Evolutionary conservation across 2,113 vertebrate species (phyloP).

Genomic region (Euleptes europaea): DNA sequence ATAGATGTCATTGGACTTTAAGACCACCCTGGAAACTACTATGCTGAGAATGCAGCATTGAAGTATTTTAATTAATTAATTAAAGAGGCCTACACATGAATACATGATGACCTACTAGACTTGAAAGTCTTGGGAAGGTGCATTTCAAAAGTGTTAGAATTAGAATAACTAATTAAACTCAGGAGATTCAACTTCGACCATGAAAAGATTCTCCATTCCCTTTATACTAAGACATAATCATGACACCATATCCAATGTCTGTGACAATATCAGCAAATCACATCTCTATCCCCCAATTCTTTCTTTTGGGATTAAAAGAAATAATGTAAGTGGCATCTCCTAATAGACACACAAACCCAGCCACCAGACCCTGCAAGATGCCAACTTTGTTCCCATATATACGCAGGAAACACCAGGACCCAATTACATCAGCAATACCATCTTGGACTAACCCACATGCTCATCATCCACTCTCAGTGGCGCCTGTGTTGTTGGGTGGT

Average conservation of each 20-base stretch:
- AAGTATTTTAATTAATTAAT: too few species aligned
- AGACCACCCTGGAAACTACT: too few species aligned
- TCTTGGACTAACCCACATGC: too few species aligned
- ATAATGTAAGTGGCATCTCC: conserved; percentile 20
- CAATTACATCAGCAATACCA: too few species aligned
- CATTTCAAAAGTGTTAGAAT: background rate
- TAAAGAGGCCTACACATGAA: background rate
- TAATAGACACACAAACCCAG: too few species aligned
- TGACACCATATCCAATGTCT: conserved; percentile 12
- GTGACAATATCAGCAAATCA: background rate
- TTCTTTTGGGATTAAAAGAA: conserved; percentile 3
- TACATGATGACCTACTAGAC: background rate
- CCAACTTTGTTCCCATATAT: too few species aligned
- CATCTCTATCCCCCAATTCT: background rate
- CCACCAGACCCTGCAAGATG: too few species aligned
- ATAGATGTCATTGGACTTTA: too few species aligned
- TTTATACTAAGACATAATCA: background rate
- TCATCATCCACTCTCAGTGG: too few species aligned
- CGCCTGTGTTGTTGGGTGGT: too few species aligned
- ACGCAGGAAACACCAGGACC: too few species aligned
- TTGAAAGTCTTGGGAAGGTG: background rate
- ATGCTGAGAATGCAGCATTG: too few species aligned
- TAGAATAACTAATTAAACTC: conserved; percentile 6
- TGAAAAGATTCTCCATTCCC: background rate
- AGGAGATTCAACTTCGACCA: background rate